A percentile compares a stretch with the other conserved stretches of the same genome.
Conservation (phyloP, 2,797 vertebrate species). For the Hyperoplus immaculatus region DNA sequence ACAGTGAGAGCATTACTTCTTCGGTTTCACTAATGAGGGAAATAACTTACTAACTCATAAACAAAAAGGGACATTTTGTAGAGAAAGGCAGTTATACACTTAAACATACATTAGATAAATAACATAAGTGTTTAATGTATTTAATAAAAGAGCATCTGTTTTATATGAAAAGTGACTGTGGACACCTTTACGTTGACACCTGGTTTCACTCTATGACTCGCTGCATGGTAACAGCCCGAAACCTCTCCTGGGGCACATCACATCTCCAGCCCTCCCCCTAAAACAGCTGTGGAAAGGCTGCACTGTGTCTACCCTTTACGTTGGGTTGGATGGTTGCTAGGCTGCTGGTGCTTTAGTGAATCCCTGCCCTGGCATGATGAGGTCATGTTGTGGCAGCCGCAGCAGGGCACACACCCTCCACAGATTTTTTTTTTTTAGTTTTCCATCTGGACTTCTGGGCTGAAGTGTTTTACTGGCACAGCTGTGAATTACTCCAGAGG, state of each 20-base stretch:
- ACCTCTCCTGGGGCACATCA: neutral
- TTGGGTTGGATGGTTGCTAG: conserved; percentile 42
- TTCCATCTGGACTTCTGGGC: conserved; percentile 66
- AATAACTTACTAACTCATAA: conserved; percentile 8
- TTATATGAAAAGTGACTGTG: too few relatives aligned
- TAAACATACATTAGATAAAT: neutral
- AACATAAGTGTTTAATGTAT: too few relatives aligned
- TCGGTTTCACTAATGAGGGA: conserved; percentile 3
- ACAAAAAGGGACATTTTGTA: neutral
- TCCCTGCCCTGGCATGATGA: conserved; percentile 55
- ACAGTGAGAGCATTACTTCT: neutral
- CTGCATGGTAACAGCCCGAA: neutral
- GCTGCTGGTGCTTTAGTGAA: conserved; percentile 49
- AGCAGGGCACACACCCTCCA: conserved; percentile 62
- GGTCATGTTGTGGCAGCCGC: conserved; percentile 67
- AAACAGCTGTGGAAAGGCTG: conserved; percentile 14
- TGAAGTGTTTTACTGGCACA: conserved; percentile 38
- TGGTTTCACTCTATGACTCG: conserved; percentile 39
- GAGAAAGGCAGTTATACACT: neutral
- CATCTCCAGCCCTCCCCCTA: neutral
- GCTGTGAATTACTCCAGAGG: conserved; percentile 43
- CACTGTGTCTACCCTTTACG: conserved; percentile 25
- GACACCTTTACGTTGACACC: conserved; percentile 19
- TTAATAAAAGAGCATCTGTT: too few relatives aligned
- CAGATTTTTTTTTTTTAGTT: conserved; percentile 59